These are phyloP conservation scores for Oncorhynchus nerka DNA, from an alignment of 2,113 vertebrate genomes.

Conservation along the genomic window DNA sequence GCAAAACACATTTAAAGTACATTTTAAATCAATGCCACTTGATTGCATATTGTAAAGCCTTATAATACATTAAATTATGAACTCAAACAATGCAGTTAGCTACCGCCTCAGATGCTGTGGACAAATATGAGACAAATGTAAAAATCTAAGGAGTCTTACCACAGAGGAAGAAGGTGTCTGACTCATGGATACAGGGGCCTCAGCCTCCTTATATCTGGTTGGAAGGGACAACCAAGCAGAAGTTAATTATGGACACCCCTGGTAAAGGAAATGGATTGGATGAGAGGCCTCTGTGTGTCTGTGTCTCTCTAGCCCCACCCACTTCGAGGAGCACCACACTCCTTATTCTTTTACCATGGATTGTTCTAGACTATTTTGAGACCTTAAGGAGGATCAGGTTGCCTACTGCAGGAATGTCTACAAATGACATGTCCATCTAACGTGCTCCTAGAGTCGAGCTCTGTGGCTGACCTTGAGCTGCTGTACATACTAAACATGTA, in stretches of 20 bases:
- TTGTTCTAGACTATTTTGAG: too few species aligned
- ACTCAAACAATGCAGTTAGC: background rate
- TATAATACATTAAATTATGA: background rate
- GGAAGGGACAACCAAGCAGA: background rate
- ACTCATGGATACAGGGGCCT: background rate
- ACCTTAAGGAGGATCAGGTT: too few species aligned
- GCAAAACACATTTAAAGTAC: too few species aligned
- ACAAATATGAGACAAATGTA: background rate
- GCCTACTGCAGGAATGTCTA: too few species aligned
- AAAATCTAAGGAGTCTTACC: background rate
- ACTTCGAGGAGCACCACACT: too few species aligned
- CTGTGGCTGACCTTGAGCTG: too few species aligned
- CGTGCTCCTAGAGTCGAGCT: too few species aligned
- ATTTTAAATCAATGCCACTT: too few species aligned
- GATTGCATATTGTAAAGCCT: too few species aligned
- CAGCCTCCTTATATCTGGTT: background rate
- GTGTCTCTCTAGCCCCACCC: background rate
- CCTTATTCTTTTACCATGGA: too few species aligned
- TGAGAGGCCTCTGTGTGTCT: background rate
- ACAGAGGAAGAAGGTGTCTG: background rate
- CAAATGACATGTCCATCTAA: too few species aligned
- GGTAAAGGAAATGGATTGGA: background rate
- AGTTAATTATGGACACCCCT: background rate
- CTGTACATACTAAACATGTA: too few species aligned
- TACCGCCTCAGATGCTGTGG: background rate